Evolutionary conservation across 2,797 vertebrate species (phyloP), one percentile per base, ranked within the genome.

Genomic region (Siniperca scherzeri): DNA sequence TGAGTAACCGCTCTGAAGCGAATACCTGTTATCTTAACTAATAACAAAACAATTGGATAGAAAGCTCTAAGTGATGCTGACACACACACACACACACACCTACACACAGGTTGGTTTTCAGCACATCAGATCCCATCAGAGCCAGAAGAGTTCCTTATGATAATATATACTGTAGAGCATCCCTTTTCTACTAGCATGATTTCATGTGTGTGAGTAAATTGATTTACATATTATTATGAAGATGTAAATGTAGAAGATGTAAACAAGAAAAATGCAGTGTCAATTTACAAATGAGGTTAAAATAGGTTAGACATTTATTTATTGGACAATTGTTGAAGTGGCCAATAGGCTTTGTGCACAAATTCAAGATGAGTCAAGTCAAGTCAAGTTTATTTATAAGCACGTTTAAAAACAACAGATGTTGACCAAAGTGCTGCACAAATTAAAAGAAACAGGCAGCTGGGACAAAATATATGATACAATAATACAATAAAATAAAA

Each of bases 21-120:
- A 84, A 87, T 83, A 84, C 62, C n/a, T 64, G 44, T 86, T 77
- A 76, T 82, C 69, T 60, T 9, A 36, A 67, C 46, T 77, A 76
- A 78, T 69, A 69, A 85, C 38, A 57, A 83, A 74, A 85, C 69
- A 79, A 91, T 90, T 71, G 72, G 21, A 81, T 56, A 59, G 57
- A 72, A 27, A 48, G 38, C 60, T 71, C 2, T 38, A 25, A 52
- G n/a, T 38, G 60, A 74, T 22, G 22, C 42, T 38, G 12, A 17
- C 33, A 27, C 16, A 11, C 25, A 48, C 19, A 60, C 38, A 27
- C 40, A 5, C 19, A 70, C 30, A 65, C 33, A 70, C 46, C 62
- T 40, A 74, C 75, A 69, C 42, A 17, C 9, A 56, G 53, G 11
- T 12, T 42, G 40, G 40, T 11, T 42, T 42, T 42, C 40, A 42